Evolutionary conservation across 30 jellyfish, hydroid and myxozoan genomes (phyloP).

Genomic region (Sanderia malayensis): DNA sequence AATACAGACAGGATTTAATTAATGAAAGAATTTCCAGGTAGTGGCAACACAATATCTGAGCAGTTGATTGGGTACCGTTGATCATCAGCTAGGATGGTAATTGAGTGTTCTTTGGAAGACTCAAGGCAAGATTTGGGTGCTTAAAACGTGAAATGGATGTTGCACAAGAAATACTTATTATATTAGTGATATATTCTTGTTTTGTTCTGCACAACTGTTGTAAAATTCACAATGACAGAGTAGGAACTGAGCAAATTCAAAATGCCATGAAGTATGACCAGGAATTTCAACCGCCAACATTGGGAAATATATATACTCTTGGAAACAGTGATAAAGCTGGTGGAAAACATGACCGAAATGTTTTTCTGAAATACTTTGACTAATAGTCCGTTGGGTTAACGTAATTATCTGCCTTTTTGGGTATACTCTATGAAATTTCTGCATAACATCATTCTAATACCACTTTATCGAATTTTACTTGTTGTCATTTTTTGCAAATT

Average conservation of each 20-base stretch:
- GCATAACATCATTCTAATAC: neutral
- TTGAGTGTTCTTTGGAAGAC: conserved; percentile 56
- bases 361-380: neutral
- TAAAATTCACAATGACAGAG: conserved; percentile 13
- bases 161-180: too few species aligned
- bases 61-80: conserved; percentile 33
- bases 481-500: conserved; percentile 12
- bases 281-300: conserved; percentile 18
- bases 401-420: neutral
- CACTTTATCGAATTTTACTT: neutral
- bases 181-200: conserved; percentile 33
- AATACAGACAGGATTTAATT: conserved; percentile 31
- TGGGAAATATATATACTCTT: neutral
- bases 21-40: conserved; percentile 50
- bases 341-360: neutral
- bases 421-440: neutral
- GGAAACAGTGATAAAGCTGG: conserved; percentile 20
- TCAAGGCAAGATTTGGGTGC: conserved; percentile 44
- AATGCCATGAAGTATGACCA: conserved; percentile 7
- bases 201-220: conserved; percentile 56
- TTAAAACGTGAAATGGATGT: conserved; percentile 42
- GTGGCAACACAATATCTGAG: neutral
- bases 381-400: neutral
- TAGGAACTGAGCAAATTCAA: neutral
- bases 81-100: conserved; percentile 65